phyloP scores from a whole-genome alignment of 23 tunicate species.

The Clavelina lepadiformis region DNA sequence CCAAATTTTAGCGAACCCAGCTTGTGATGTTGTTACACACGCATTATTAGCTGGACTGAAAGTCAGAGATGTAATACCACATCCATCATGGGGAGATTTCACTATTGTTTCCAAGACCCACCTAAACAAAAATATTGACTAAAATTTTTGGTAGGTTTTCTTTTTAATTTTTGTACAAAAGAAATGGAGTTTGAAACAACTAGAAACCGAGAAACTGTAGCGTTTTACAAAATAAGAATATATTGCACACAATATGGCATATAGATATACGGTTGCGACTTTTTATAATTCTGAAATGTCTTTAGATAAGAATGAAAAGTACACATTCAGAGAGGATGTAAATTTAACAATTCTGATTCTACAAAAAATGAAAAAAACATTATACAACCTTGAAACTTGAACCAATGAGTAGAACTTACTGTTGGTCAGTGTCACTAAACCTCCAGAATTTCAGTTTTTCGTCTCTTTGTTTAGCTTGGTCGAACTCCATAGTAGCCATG shows the following conservation, averaged over 20 bases:
- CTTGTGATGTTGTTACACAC: conserved; percentile 41
- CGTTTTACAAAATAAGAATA: too few species aligned
- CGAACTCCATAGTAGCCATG: conserved; percentile 82
- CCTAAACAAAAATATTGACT: conserved; percentile 8
- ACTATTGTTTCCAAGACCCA: conserved; percentile 69
- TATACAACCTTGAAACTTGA: too few species aligned
- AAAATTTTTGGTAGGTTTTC: not conserved
- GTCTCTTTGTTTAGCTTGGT: conserved; percentile 11
- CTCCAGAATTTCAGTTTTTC: conserved; percentile 80
- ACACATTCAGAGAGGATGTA: too few species aligned
- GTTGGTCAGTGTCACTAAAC: conserved; percentile 43
- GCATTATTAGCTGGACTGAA: conserved; percentile 32
- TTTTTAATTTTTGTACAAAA: too few species aligned
- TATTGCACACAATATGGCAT: too few species aligned
- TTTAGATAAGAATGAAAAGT: too few species aligned
- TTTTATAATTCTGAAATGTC: too few species aligned
- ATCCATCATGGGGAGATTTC: conserved; percentile 41
- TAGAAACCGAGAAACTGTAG: too few species aligned
- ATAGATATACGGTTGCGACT: too few species aligned
- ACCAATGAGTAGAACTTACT: conserved; percentile 16
- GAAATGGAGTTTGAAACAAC: too few species aligned
- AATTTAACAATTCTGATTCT: too few species aligned
- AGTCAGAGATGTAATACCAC: conserved; percentile 23
- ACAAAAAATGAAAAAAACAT: too few species aligned
- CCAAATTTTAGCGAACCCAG: conserved; percentile 69